Evolutionary conservation across 2,888 invertebrate genomes (phyloP).

Genomic region (Lepidochitona cinerea): DNA sequence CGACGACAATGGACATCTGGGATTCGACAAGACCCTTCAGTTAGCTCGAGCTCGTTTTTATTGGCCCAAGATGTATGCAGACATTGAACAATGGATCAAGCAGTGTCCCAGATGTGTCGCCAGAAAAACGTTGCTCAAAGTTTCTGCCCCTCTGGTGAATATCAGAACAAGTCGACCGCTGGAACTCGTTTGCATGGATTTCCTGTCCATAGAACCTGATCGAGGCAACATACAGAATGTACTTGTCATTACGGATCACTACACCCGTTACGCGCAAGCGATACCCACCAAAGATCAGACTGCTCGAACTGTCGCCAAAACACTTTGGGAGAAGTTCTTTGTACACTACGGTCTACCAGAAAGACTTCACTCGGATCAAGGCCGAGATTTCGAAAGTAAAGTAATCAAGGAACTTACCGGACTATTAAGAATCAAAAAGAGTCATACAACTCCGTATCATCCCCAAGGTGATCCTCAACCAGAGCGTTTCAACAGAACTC

Average conservation of each 20-base stretch:
- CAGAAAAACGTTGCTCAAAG: background rate
- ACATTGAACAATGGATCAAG: background rate
- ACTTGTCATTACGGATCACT: constrained; percentile 30
- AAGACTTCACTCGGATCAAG: constrained; percentile 23
- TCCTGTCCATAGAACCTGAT: constrained; percentile 18
- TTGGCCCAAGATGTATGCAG: constrained; percentile 4
- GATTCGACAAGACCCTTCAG: background rate
- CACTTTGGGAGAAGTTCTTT: constrained; percentile 22
- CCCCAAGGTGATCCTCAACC: constrained; percentile 17
- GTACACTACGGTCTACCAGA: constrained; percentile 28
- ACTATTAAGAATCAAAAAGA: constrained; percentile 15
- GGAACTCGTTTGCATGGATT: constrained; percentile 2
- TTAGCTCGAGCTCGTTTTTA: background rate
- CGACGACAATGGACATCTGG: background rate
- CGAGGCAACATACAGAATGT: constrained; percentile 22
- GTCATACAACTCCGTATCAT: constrained; percentile 25
- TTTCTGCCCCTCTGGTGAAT: background rate
- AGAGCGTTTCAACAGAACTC: constrained; percentile 26
- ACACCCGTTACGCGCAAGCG: constrained; percentile 26
- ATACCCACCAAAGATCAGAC: constrained; percentile 25
- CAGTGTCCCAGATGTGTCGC: background rate
- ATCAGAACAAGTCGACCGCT: background rate
- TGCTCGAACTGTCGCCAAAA: constrained; percentile 27
- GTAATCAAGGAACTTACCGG: constrained; percentile 25
- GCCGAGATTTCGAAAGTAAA: constrained; percentile 22